These are phyloP conservation scores for Distichodus sexfasciatus DNA, from an alignment of 2,797 vertebrate genomes.

Conservation along the genomic window DNA sequence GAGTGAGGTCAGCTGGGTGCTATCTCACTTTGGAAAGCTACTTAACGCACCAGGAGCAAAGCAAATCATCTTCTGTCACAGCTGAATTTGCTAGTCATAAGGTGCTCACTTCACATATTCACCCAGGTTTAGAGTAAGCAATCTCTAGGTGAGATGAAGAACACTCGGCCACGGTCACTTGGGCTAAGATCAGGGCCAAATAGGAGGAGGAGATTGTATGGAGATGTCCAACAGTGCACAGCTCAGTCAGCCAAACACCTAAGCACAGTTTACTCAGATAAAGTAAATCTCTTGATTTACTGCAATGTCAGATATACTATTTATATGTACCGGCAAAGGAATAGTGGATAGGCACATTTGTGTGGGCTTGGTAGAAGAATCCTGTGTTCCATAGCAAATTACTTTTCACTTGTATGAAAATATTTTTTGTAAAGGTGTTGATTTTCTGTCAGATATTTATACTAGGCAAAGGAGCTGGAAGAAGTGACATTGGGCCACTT, in stretches of 20 bases:
- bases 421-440: too few species aligned
- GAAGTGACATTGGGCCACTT: too few species aligned
- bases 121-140: slow-evolving; percentile 66
- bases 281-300: neutral
- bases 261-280: slow-evolving; percentile 4
- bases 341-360: neutral
- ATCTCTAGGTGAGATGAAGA: slow-evolving; percentile 72
- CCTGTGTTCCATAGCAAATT: too few species aligned
- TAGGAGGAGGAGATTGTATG: neutral
- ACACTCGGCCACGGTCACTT: slow-evolving; percentile 72
- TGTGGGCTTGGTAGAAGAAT: too few species aligned
- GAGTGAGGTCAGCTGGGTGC: slow-evolving; percentile 65
- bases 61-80: slow-evolving; percentile 67
- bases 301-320: neutral
- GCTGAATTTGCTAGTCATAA: slow-evolving; percentile 73
- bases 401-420: too few species aligned
- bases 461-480: too few species aligned
- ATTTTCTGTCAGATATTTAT: too few species aligned
- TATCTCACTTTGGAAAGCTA: slow-evolving; percentile 54
- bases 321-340: too few species aligned
- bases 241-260: slow-evolving; percentile 18
- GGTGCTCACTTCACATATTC: slow-evolving; percentile 67
- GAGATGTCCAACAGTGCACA: slow-evolving; percentile 8
- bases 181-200: slow-evolving; percentile 62
- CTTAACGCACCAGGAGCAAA: slow-evolving; percentile 61